Base-by-base conservation (phyloP, 23 tunicate genomes). In the Phallusia fumigata region DNA sequence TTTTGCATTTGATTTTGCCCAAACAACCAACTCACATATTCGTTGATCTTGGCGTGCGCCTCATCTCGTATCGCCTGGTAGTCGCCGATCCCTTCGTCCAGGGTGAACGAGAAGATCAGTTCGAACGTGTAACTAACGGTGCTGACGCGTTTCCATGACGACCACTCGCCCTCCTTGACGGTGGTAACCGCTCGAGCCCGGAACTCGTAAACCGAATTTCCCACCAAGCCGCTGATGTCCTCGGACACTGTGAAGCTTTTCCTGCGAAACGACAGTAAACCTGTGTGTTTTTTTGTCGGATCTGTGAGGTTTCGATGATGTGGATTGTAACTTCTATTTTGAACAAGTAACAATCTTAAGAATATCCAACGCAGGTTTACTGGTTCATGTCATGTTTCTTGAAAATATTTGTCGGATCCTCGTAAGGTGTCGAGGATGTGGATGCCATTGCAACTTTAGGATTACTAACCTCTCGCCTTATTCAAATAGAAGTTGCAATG, bases 111-210 rank as follows among this genome's bases (percentile, higher is more conserved):
- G 77, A 89, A 89, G 18, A 32, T 79, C 83, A 79, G 0, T 33
- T 52, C 50, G 83, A n/a, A 79, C 19, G 30, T 18, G 44, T 31
- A 21, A 52, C 31, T 6, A 21, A 24, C 69, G 3, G 69, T 58
- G 69, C 88, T 36, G 31, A 87, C 52, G 45, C 80, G 80, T 33
- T 21, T 64, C 97, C 97, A 92, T 19, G 80, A 52, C 32, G 91
- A 74, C 97, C 97, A 92, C 44, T 33, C 75, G n/a, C 97, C 97
- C 1, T 58, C 36, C 13, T 85, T 77, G 49, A 47, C 49, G 32
- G 64, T 45, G 21, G 97, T 92, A 30, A 92, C 83, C 30, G 91
- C 97, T 40, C 97, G 64, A 0, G 75, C 91, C 0, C 97, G 91
- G 65, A 92, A 80, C 35, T 80, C 53, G 50, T 92, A 88, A 3